A percentile compares a stretch with the other conserved stretches of the same genome.
These are phyloP conservation scores for Eriocheir sinensis DNA, from an alignment of 1,140 invertebrate genomes.

Conservation along the genomic window DNA sequence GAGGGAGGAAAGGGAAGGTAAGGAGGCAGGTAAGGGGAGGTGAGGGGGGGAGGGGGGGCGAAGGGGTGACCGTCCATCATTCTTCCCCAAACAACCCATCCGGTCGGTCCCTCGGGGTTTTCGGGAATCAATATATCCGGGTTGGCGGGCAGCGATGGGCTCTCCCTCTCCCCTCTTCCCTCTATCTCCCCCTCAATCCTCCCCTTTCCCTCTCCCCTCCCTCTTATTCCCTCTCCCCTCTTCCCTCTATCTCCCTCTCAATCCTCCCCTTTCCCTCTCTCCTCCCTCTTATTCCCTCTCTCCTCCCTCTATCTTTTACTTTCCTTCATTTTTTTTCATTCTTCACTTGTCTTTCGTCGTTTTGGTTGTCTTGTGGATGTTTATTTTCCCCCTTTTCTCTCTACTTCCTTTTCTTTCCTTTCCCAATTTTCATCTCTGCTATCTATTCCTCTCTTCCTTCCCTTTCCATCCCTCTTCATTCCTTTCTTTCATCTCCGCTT, in stretches of 20 bases:
- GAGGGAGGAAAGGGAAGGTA: neutral
- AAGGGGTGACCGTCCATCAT: neutral
- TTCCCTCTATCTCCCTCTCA: neutral
- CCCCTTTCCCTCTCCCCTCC: neutral
- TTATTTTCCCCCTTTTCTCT: neutral
- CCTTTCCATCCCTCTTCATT: neutral
- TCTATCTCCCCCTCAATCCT: neutral
- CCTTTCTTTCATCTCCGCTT: neutral
- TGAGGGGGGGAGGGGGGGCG: neutral
- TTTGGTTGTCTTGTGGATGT: no score
- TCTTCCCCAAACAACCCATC: constrained; percentile 55
- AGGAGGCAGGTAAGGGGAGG: constrained; percentile 37
- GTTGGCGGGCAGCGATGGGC: constrained; percentile 8
- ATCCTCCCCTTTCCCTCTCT: neutral
- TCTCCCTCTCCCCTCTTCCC: neutral
- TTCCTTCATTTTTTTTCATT: no score
- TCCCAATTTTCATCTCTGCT: neutral
- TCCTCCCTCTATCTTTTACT: neutral
- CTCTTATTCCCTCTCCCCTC: neutral
- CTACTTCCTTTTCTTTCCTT: neutral
- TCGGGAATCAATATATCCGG: constrained; percentile 41
- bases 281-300: neutral
- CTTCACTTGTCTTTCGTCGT: no score
- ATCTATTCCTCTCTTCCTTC: neutral
- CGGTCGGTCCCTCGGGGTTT: neutral